Percentiles rank a stretch among this genome's conserved stretches.
phyloP scores from a whole-genome alignment of 2,797 vertebrate species.

The Channa striata region DNA sequence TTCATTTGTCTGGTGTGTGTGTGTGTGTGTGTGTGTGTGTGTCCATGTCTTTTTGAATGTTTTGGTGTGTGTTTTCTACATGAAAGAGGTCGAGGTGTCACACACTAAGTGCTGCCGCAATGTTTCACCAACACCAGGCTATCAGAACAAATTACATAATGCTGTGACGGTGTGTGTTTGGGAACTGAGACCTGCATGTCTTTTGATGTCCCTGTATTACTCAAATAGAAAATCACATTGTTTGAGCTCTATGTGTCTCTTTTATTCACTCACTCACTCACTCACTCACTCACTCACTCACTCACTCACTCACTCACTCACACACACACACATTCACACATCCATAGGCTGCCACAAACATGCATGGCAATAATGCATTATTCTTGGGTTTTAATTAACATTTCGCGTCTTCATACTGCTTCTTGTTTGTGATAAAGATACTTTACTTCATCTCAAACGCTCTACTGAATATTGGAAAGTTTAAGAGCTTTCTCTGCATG shows the following conservation, averaged over 20 bases:
- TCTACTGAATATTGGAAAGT: no score
- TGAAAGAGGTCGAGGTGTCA: conserved; percentile 27
- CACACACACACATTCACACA: not conserved
- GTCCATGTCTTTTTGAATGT: conserved; percentile 2
- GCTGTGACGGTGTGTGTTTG: not conserved
- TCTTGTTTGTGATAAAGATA: no score
- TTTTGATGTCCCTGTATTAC: conserved; percentile 13
- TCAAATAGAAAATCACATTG: not conserved
- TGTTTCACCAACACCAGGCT: conserved; percentile 38
- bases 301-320: not conserved
- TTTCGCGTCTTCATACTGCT: not conserved
- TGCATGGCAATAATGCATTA: not conserved
- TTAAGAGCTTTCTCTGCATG: no score
- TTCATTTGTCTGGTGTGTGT: not conserved
- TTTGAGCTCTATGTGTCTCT: not conserved
- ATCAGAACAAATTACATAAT: conserved; percentile 46
- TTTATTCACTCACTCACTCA: not conserved
- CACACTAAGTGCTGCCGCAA: conserved; percentile 30
- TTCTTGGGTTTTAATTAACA: not conserved
- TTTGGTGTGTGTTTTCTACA: conserved; percentile 2
- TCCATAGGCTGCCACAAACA: not conserved
- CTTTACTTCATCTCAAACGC: no score
- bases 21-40: conserved; percentile 10
- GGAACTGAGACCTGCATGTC: conserved; percentile 7
- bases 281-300: not conserved